Evolutionary conservation across 2,888 invertebrate genomes (phyloP), one percentile per base, ranked within the genome.

Genomic region (Xestoiulus laeticollis): DNA sequence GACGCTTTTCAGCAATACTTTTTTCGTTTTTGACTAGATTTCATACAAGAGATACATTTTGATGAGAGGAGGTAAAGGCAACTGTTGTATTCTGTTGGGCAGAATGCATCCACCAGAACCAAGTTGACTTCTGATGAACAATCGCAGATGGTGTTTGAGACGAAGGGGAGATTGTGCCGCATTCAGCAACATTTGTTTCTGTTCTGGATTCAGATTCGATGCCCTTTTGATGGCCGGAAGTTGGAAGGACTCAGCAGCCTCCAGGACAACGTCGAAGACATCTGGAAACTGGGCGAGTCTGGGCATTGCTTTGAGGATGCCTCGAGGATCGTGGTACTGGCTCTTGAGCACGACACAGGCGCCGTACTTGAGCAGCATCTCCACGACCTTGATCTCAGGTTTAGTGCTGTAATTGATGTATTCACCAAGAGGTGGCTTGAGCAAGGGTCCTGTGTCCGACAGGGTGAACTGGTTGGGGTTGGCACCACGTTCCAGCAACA

Each of bases 331-430:
- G 88, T 96, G 94, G 91, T 95, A 96, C 90, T 96, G 96, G 12
- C 96, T 96, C 92, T 96, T 96, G 94, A 96, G 95, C 26, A 96
- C 95, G 0, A 96, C 95, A 92, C 95, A 94, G 6, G 97, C 96
- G 0, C 97, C 97, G 90, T 96, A 94, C 91, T 94, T 94, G 5
- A 97, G 93, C 89, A 97, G 92, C 88, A 96, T 91, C 10, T 94
- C 93, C 0, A 97, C 94, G 12, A 97, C 94, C 26, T 94, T 94
- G 0, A 94, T 92, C 59, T 94, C 94, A 0, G 95, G 95, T 85
- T 94, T 94, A n/a, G 94, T 93, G 90, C 95, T 95, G 90, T 95
- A 95, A 0, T 95, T 95, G 19, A 97, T 93, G 91, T 97, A 97
- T 91, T 97, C 97, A 0, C 96, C 96, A 1, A 97, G 92, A 0